Base-by-base conservation (phyloP, 2,113 vertebrate species). In the Toxotes chatareus region DNA sequence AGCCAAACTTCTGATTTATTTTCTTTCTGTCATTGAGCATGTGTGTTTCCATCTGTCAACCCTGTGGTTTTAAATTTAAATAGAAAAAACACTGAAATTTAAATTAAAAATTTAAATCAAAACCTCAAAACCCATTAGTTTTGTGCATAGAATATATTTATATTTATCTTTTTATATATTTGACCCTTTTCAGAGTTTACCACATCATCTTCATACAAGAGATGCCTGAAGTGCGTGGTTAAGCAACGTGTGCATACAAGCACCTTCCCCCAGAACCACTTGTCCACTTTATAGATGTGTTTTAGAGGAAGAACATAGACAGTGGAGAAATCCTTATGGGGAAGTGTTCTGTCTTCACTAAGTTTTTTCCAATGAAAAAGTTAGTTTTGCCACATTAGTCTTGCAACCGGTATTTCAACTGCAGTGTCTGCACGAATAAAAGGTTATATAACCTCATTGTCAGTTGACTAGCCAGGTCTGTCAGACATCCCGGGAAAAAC, bases 321-420 rank as follows among this genome's bases (percentile, higher is more conserved):
- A 31, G 23, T 70, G 7, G 34, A 53, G 8, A 51, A 56, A 40
- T 49, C 12, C 63, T 27, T 2, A 74, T 40, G 36, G 27, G 84
- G 88, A 92, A 88, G 83, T 86, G 23, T 36, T 73, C 31, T 34
- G 8, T 84, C 19, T 65, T 80, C 3, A 36, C 7, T 0, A 1
- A 17, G 11, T 31, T 53, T 53, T 0, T 40, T 16, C 16, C 1
- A 64, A 23, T 6, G 2, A 19, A 34, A 56, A 42, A 23, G 2
- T 21, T 5, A 3, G 14, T 12, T 59, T 53, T 7, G 7, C 9
- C 8, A 40, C 4, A n/a, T 40, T 2, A 0, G n/a, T 44, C 36
- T 67, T 47, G 27, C 14, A 36, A 53, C 5, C 3, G 4, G 23
- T 0, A 1, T 13, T 40, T 53, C 3, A 21, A n/a, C 32, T 10